Percentiles rank a stretch among this genome's conserved stretches.
phyloP scores from a whole-genome alignment of 2,113 vertebrate genomes.

The Salminus brasiliensis region DNA sequence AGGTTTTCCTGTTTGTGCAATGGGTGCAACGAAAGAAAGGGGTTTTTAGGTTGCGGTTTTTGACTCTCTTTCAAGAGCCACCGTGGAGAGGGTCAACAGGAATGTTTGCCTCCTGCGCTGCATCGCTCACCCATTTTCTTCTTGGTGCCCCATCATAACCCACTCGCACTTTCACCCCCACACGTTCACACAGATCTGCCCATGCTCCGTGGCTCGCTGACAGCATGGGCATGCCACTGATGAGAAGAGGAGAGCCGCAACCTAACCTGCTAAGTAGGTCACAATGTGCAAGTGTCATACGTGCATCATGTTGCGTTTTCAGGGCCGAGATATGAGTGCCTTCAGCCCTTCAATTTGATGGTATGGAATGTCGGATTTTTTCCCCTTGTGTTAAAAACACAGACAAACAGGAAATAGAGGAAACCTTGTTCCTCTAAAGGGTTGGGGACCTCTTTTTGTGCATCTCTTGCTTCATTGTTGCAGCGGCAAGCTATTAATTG shows the following conservation, averaged over 20 bases:
- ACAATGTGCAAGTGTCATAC: slow-evolving; percentile 63
- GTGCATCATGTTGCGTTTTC: slow-evolving; percentile 67
- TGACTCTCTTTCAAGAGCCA: slow-evolving; percentile 49
- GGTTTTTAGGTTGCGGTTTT: slow-evolving; percentile 81
- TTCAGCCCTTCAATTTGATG: slow-evolving; percentile 58
- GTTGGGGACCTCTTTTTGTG: slow-evolving; percentile 53
- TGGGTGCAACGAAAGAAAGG: slow-evolving; percentile 60
- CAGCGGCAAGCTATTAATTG: slow-evolving; percentile 67
- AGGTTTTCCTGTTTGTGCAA: slow-evolving; percentile 81
- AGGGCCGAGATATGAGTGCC: slow-evolving; percentile 68
- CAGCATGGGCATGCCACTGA: slow-evolving; percentile 56
- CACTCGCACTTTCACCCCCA: slow-evolving; percentile 61
- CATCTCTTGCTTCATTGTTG: slow-evolving; percentile 69
- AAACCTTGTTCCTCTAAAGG: slow-evolving; percentile 9
- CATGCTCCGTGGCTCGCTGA: slow-evolving; percentile 55
- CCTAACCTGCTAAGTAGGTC: slow-evolving; percentile 78
- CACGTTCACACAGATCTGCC: slow-evolving; percentile 62
- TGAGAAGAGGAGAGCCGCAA: slow-evolving; percentile 59
- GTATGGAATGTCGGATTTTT: slow-evolving; percentile 6
- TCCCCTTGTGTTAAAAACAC: slow-evolving; percentile 4
- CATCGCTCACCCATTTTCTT: slow-evolving; percentile 49
- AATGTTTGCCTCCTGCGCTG: slow-evolving; percentile 55
- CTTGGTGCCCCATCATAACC: slow-evolving; percentile 47
- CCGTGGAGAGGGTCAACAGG: slow-evolving; percentile 56
- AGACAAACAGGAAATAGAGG: slow-evolving; percentile 11